These are phyloP conservation scores for Clupea harengus DNA, from an alignment of 2,113 vertebrate species.

Conservation along the genomic window DNA sequence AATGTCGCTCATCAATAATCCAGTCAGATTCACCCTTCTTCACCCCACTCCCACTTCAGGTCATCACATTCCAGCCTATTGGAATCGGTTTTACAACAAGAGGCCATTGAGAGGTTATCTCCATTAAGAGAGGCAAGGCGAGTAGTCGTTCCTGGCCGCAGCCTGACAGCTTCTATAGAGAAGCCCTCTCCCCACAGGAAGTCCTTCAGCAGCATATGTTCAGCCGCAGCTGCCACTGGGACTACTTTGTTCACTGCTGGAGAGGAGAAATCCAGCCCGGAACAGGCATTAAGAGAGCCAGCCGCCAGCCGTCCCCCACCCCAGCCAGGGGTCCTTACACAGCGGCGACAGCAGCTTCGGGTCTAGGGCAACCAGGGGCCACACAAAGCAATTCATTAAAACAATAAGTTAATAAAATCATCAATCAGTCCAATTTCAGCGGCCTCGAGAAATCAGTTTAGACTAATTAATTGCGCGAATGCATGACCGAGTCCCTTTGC, in stretches of 20 bases:
- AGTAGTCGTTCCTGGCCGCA: neutral
- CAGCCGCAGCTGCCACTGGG: neutral
- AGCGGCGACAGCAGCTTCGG: neutral
- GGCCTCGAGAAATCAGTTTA: neutral
- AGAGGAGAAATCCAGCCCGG: neutral
- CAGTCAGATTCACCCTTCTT: slow-evolving; percentile 2
- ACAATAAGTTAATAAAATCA: neutral
- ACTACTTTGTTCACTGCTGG: neutral
- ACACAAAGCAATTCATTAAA: slow-evolving; percentile 3
- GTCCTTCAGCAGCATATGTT: neutral
- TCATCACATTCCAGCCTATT: neutral
- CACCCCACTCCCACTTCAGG: neutral
- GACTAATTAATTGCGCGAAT: neutral
- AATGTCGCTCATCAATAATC: neutral
- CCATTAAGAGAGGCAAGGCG: neutral
- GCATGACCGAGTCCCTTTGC: neutral
- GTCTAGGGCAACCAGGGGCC: neutral
- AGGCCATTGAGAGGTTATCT: neutral
- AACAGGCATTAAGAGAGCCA: slow-evolving; percentile 4
- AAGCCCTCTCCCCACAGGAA: neutral
- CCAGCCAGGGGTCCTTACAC: neutral
- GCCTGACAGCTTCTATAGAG: neutral
- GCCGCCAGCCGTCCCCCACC: no score
- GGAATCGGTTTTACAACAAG: neutral
- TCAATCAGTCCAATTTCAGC: slow-evolving; percentile 21